phyloP scores from a whole-genome alignment of 2,113 vertebrate genomes.

The Brachyhypopomus gauderio region DNA sequence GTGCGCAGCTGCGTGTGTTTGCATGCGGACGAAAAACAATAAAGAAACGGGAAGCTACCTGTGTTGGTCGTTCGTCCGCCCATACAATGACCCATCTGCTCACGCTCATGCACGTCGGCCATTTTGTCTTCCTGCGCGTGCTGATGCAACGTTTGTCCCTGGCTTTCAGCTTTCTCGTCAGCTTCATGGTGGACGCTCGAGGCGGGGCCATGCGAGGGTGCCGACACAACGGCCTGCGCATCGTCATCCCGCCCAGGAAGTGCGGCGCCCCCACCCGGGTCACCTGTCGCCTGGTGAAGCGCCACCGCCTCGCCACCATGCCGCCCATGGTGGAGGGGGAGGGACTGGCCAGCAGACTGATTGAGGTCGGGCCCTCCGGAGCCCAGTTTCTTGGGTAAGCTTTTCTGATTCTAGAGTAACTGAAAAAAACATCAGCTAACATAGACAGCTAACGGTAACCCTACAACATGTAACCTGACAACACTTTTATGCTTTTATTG shows the following conservation, averaged over 20 bases:
- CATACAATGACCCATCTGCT: too few species aligned
- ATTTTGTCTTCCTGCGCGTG: background rate
- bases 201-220: conserved; percentile 97
- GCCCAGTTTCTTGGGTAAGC: conserved; percentile 99
- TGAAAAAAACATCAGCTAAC: too few species aligned
- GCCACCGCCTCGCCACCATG: conserved; percentile 94
- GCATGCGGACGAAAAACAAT: conserved; percentile 39
- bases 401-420: background rate
- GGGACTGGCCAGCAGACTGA: conserved; percentile 90
- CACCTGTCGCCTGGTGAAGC: conserved; percentile 94
- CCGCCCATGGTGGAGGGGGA: conserved; percentile 97
- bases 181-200: conserved; percentile 98
- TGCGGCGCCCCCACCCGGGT: conserved; percentile 94
- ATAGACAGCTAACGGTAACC: background rate
- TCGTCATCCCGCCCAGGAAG: conserved; percentile 93
- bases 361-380: conserved; percentile 95
- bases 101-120: too few species aligned
- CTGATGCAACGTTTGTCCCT: background rate
- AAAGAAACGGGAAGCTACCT: background rate
- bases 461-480: background rate
- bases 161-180: conserved; percentile 91
- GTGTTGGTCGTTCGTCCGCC: too few species aligned
- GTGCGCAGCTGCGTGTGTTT: conserved; percentile 44
- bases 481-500: too few species aligned
- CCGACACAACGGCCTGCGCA: conserved; percentile 91